Conservation (phyloP, 2,888 invertebrate genomes). For the Caenorhabditis virilis region DNA sequence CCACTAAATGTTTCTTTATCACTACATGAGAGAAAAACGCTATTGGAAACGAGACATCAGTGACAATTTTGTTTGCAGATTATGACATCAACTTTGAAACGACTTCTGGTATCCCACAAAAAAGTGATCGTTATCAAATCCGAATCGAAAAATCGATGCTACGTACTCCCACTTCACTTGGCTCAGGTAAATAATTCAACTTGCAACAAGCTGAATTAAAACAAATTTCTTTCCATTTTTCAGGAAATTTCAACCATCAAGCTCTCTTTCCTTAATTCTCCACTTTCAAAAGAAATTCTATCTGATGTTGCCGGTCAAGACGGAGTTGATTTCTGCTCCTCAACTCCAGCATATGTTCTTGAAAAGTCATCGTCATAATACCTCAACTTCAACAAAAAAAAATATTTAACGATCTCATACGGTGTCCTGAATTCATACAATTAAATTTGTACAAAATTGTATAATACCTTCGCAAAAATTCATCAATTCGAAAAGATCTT, state of each 20-base stretch:
- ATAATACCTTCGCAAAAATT: background rate
- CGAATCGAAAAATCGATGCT: conserved; percentile 30
- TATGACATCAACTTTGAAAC: conserved; percentile 10
- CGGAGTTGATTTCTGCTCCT: conserved; percentile 24
- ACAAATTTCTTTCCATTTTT: conserved; percentile 6
- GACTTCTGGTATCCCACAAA: conserved; percentile 19
- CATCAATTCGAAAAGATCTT: conserved; percentile 4
- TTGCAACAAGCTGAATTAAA: background rate
- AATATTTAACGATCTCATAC: background rate
- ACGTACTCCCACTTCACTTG: conserved; percentile 22
- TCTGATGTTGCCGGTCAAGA: conserved; percentile 12
- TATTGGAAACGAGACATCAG: background rate
- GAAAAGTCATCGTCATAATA: conserved; percentile 27
- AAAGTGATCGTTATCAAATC: conserved; percentile 39
- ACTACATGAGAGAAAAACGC: too few species aligned
- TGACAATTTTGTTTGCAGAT: conserved; percentile 10
- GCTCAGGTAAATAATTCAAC: conserved; percentile 1
- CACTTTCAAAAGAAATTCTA: conserved; percentile 7
- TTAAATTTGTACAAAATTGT: background rate
- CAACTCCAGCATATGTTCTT: conserved; percentile 14
- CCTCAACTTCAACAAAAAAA: too few species aligned
- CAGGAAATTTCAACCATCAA: conserved; percentile 11
- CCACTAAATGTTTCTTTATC: too few species aligned
- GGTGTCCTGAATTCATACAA: background rate
- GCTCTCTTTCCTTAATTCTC: conserved; percentile 9